Base-by-base conservation (phyloP, 2,113 vertebrate genomes). In the Sebastes schlegelii region DNA sequence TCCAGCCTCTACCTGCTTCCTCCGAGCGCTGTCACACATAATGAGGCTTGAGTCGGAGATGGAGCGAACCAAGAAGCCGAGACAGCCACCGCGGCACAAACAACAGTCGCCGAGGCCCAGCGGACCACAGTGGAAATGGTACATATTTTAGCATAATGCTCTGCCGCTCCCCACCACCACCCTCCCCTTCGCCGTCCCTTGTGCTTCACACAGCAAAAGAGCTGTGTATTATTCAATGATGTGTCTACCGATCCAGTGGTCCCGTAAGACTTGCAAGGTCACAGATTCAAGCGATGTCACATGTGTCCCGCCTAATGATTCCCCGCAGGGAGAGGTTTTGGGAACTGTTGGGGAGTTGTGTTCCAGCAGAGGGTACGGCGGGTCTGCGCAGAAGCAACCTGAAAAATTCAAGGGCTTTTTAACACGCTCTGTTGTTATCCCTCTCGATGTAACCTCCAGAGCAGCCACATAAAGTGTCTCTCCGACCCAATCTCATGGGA, bases 61-160 rank as follows among this genome's bases (percentile, higher is more conserved):
- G 80, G 74, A 74, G 78, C 60, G 26, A 83, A 76, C 83, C 76
- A n/a, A 83, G 85, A 78, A 85, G 55, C 82, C 86, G 51, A 87
- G 82, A 83, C 87, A 80, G 85, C 78, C 83, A 60, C 77, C 26
- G 45, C 70, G 23, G 68, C 79, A 84, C 63, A 82, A 88, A 92
- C 80, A 94, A 88, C 88, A 89, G 84, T 85, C 74, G 23, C 79
- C 70, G 65, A 83, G 75, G 86, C 75, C 84, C 91, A 78, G 86
- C 54, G 68, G 86, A 88, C 84, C 91, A 69, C 85, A 48, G 70
- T 88, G 85, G 88, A 88, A 90, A 82, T 61, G 75, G 26, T 89
- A 89, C 90, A 95, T 93, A 94, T 94, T 93, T 96, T 94, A 93
- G 90, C 92, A 95, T 94, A 94, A 93, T 94, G 77, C 78, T 84